Evolutionary conservation across 2,113 vertebrate genomes (phyloP).

Genomic region (Oriolus oriolus): DNA sequence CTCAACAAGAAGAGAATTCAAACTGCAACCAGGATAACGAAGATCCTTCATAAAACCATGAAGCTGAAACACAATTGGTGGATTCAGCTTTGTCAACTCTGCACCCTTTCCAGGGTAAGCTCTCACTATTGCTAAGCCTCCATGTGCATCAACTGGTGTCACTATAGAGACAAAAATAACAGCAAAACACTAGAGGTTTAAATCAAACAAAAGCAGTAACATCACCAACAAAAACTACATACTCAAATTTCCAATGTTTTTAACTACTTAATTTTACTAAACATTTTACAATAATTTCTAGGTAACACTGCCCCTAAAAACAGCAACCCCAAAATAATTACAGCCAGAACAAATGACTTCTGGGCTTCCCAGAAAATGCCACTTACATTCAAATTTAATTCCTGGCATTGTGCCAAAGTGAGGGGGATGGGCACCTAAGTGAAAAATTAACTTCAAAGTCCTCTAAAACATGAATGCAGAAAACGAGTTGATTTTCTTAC

Average conservation of each 20-base stretch:
- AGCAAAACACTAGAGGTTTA: neutral
- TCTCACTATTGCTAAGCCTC: neutral
- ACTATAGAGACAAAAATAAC: constrained; percentile 14
- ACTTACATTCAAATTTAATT: neutral
- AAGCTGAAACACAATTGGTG: neutral
- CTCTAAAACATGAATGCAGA: neutral
- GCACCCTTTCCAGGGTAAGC: neutral
- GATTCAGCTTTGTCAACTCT: neutral
- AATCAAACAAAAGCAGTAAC: neutral
- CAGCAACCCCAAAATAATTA: neutral
- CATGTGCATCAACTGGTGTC: constrained; percentile 25
- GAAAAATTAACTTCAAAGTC: neutral
- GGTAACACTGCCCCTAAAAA: neutral
- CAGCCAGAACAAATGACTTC: neutral
- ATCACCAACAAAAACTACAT: neutral
- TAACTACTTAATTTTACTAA: neutral
- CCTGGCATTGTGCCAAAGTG: neutral
- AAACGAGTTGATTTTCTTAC: constrained; percentile 66
- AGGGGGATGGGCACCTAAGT: neutral
- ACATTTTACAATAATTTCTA: neutral
- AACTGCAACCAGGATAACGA: neutral
- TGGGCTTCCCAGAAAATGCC: neutral
- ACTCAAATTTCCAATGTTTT: neutral
- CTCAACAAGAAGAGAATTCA: neutral
- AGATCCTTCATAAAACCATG: neutral